Percentiles rank a stretch among this genome's conserved stretches.
Conservation (phyloP, 2,888 invertebrate genomes). For the Meteorus cinctellus region DNA sequence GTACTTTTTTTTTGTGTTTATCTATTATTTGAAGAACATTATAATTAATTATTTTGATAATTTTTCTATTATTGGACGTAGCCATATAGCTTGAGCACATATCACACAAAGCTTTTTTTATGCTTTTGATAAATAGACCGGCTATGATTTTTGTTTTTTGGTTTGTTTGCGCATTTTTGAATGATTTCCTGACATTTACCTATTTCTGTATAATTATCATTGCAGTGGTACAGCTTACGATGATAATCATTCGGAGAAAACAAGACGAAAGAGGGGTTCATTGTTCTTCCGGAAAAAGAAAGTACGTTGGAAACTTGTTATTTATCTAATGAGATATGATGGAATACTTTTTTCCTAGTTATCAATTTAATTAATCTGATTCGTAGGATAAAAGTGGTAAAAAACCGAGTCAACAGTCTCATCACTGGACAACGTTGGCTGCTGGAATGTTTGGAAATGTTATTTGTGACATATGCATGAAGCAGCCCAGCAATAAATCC, state of each 20-base stretch:
- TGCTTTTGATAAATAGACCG: conserved; percentile 72
- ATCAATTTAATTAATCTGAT: neutral
- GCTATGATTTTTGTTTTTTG: conserved; percentile 18
- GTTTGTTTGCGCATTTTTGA: neutral
- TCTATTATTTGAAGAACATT: neutral
- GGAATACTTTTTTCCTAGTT: too few relatives aligned
- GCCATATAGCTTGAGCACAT: conserved; percentile 20
- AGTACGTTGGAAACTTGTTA: conserved; percentile 72
- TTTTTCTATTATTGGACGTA: conserved; percentile 18
- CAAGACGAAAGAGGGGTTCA: conserved; percentile 88
- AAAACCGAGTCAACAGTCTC: conserved; percentile 73
- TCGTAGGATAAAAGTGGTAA: conserved; percentile 85
- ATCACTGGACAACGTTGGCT: conserved; percentile 81
- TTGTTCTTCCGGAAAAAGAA: conserved; percentile 94
- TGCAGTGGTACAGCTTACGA: conserved; percentile 71
- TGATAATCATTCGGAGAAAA: conserved; percentile 87
- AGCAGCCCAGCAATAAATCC: conserved; percentile 85
- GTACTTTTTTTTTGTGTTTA: neutral
- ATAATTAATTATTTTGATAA: conserved; percentile 9
- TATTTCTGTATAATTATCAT: conserved; percentile 38
- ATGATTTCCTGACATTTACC: conserved; percentile 6
- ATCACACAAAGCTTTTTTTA: conserved; percentile 61
- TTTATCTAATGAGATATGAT: neutral
- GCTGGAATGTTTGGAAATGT: conserved; percentile 80
- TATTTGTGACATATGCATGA: conserved; percentile 86